Conservation (phyloP, 2,797 vertebrate genomes). For the Epinephelus coioides region DNA sequence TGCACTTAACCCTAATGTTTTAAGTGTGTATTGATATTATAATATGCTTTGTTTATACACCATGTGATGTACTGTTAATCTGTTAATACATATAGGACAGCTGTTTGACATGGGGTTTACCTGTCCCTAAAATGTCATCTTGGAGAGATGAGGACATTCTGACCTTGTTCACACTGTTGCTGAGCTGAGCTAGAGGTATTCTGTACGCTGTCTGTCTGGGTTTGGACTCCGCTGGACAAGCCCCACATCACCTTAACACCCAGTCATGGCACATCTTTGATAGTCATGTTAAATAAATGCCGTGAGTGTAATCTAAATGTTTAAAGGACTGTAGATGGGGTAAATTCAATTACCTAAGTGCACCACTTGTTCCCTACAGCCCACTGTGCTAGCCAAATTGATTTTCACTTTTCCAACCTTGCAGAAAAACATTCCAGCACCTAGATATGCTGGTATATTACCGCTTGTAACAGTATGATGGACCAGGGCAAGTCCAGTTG, state of each 20-base stretch:
- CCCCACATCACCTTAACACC: slow-evolving; percentile 17
- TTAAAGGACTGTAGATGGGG: slow-evolving; percentile 10
- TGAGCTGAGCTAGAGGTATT: slow-evolving; percentile 72
- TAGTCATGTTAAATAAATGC: slow-evolving; percentile 15
- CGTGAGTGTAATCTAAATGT: slow-evolving; percentile 17
- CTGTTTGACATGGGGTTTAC: slow-evolving; percentile 57
- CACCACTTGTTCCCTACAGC: slow-evolving; percentile 8
- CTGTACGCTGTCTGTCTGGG: slow-evolving; percentile 22
- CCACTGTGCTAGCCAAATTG: slow-evolving; percentile 14
- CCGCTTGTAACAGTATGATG: slow-evolving; percentile 1
- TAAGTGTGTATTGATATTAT: slow-evolving; percentile 67
- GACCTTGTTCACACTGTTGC: slow-evolving; percentile 79
- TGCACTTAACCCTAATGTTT: slow-evolving; percentile 73
- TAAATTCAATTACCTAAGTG: slow-evolving; percentile 13
- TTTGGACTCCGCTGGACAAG: slow-evolving; percentile 9
- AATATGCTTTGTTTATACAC: slow-evolving; percentile 71
- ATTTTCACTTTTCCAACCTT: slow-evolving; percentile 7
- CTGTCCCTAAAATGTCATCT: slow-evolving; percentile 42
- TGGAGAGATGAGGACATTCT: slow-evolving; percentile 50
- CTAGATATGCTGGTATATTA: slow-evolving; percentile 2
- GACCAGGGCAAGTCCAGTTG: slow-evolving; percentile 47
- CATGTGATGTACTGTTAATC: slow-evolving; percentile 74
- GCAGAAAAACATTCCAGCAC: slow-evolving; percentile 4
- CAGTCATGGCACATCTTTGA: slow-evolving; percentile 16
- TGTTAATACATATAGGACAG: slow-evolving; percentile 58